A percentile compares a stretch with the other conserved stretches of the same genome.
Evolutionary conservation across 37 sponge, comb jelly and placozoan species (phyloP).

Genomic region (Geodia barretti): DNA sequence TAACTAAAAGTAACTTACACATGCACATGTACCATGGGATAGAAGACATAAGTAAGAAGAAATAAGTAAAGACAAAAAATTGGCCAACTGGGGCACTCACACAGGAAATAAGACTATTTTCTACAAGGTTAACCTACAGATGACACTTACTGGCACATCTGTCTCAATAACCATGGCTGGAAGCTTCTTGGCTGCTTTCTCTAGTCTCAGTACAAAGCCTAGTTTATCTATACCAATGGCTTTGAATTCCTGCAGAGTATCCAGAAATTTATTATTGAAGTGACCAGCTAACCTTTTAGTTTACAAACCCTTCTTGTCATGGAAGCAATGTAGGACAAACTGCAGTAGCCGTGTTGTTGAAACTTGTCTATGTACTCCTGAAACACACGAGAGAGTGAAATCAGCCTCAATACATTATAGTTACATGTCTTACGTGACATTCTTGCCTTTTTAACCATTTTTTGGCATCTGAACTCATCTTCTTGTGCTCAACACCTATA

Average conservation of each 20-base stretch:
- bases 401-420: no score
- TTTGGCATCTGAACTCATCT: not conserved
- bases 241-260: constrained; percentile 64
- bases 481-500: not conserved
- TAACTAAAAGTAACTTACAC: constrained; percentile 3
- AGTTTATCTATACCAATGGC: constrained; percentile 67
- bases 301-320: constrained; percentile 30
- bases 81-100: constrained; percentile 18
- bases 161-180: constrained; percentile 40
- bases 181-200: constrained; percentile 59
- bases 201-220: constrained; percentile 57
- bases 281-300: no score
- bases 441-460: not conserved
- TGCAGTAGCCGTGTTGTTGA: constrained; percentile 56
- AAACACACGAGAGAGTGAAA: not conserved
- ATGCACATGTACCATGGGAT: no score
- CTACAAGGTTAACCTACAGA: constrained; percentile 9
- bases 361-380: constrained; percentile 30
- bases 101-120: constrained; percentile 5
- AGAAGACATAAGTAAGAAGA: no score
- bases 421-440: not conserved
- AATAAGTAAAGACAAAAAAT: no score
- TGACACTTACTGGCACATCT: constrained; percentile 57
- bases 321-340: constrained; percentile 29
- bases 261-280: no score